A percentile compares a stretch with the other conserved stretches of the same genome.
phyloP scores from a whole-genome alignment of 2,113 vertebrate species.

The Protobothrops mucrosquamatus region DNA sequence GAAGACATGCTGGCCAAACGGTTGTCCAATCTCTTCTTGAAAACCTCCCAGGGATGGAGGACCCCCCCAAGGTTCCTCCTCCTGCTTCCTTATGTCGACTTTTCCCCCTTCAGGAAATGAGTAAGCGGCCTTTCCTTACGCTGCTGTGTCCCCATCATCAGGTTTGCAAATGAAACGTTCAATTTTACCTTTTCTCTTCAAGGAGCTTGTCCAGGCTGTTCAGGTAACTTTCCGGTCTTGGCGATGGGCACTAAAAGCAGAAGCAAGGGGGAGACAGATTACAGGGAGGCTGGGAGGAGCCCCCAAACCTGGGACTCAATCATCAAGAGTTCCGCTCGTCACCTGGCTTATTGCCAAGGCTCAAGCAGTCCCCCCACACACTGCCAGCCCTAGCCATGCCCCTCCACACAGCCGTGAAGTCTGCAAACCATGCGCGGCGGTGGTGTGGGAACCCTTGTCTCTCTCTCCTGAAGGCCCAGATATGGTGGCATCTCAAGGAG shows the following conservation, averaged over 20 bases:
- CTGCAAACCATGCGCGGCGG: no score
- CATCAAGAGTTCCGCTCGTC: not conserved
- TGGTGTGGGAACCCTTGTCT: not conserved
- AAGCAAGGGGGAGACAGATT: not conserved
- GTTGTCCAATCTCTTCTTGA: no score
- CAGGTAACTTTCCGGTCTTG: conserved; percentile 11
- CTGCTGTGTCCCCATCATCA: fast-evolving
- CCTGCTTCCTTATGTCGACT: not conserved
- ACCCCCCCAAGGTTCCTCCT: not conserved
- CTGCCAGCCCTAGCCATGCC: not conserved
- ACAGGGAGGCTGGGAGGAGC: no score
- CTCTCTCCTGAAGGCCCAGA: not conserved
- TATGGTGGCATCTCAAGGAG: no score
- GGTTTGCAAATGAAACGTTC: not conserved
- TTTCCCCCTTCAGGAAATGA: not conserved
- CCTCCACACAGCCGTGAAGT: not conserved
- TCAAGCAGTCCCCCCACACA: not conserved
- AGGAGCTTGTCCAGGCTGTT: conserved; percentile 49
- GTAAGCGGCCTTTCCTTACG: not conserved
- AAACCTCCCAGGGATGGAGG: no score
- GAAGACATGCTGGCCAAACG: no score
- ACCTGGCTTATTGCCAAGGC: not conserved
- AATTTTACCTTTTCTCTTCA: conserved; percentile 49
- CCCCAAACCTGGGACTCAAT: not conserved
- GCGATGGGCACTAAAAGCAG: conserved; percentile 2